Evolutionary conservation across 2,797 vertebrate species (phyloP).

Genomic region (Periophthalmus magnuspinnatus): DNA sequence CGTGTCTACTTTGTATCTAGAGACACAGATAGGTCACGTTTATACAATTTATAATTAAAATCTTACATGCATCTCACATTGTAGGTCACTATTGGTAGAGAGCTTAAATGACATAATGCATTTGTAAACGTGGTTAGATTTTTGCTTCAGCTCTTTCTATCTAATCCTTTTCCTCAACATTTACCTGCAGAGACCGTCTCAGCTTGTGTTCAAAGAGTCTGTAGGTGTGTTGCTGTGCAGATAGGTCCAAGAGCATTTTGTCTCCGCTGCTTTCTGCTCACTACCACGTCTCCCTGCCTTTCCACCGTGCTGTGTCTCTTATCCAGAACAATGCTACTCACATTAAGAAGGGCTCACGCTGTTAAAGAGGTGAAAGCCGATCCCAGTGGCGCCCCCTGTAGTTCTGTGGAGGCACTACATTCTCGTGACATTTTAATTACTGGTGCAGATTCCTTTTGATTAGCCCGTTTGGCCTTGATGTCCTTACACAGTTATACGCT

Average conservation of each 20-base stretch:
- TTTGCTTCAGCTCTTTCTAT: not conserved
- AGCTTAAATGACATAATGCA: too few species aligned
- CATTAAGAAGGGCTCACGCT: conserved; percentile 45
- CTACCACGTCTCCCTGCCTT: conserved; percentile 47
- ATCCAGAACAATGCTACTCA: conserved; percentile 28
- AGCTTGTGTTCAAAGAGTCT: not conserved
- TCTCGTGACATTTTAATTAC: conserved; percentile 76
- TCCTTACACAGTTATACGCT: conserved; percentile 66
- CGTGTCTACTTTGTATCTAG: too few species aligned
- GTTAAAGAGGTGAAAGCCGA: conserved; percentile 52
- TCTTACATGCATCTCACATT: too few species aligned
- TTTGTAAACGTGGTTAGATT: too few species aligned
- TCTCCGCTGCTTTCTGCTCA: conserved; percentile 29
- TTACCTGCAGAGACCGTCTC: not conserved
- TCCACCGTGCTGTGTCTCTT: conserved; percentile 24
- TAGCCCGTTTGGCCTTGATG: conserved; percentile 61
- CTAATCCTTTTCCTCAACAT: not conserved
- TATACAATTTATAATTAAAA: too few species aligned
- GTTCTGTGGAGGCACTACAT: conserved; percentile 57
- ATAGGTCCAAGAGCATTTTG: conserved; percentile 20
- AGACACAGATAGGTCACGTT: too few species aligned
- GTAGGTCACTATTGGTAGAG: too few species aligned
- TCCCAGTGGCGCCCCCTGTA: conserved; percentile 19
- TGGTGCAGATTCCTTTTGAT: conserved; percentile 63
- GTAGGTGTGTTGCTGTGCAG: not conserved